Evolutionary conservation across 2,888 invertebrate species (phyloP).

Genomic region (Dendrolimus pini): DNA sequence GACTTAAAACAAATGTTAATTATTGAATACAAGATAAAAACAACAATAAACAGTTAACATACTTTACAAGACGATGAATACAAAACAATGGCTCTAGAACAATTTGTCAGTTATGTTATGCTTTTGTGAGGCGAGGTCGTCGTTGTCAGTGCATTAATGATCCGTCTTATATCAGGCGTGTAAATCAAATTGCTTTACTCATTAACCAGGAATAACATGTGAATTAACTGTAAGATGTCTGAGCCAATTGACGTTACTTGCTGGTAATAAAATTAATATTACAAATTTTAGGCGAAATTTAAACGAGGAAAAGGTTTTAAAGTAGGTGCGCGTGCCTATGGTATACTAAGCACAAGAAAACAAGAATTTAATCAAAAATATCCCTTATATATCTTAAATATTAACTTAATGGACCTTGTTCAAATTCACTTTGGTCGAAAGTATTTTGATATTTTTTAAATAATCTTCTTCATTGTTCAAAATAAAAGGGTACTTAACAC

Average conservation of each 20-base stretch:
- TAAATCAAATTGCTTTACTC: slow-evolving; percentile 37
- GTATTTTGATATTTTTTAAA: too few species aligned
- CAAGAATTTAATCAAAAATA: too few species aligned
- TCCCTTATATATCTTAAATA: too few species aligned
- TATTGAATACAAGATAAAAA: background rate
- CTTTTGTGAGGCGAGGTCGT: slow-evolving; percentile 29
- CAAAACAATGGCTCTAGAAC: slow-evolving; percentile 17
- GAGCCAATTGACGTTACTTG: slow-evolving; percentile 6
- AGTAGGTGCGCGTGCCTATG: too few species aligned
- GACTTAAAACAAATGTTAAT: too few species aligned
- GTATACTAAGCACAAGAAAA: too few species aligned
- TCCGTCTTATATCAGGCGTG: slow-evolving; percentile 37
- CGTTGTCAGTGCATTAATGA: slow-evolving; percentile 39
- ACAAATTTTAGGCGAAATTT: background rate
- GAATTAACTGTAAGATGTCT: slow-evolving; percentile 9
- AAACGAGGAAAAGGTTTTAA: too few species aligned
- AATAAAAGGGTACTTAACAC: too few species aligned
- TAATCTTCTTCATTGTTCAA: too few species aligned
- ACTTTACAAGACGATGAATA: slow-evolving; percentile 5
- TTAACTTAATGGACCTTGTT: too few species aligned
- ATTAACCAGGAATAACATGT: slow-evolving; percentile 12
- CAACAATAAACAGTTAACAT: slow-evolving; percentile 5
- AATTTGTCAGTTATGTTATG: slow-evolving; percentile 32
- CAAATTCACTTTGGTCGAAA: too few species aligned
- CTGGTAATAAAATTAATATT: background rate